Conservation (phyloP, 1,140 invertebrate genomes). For the Arion vulgaris region DNA sequence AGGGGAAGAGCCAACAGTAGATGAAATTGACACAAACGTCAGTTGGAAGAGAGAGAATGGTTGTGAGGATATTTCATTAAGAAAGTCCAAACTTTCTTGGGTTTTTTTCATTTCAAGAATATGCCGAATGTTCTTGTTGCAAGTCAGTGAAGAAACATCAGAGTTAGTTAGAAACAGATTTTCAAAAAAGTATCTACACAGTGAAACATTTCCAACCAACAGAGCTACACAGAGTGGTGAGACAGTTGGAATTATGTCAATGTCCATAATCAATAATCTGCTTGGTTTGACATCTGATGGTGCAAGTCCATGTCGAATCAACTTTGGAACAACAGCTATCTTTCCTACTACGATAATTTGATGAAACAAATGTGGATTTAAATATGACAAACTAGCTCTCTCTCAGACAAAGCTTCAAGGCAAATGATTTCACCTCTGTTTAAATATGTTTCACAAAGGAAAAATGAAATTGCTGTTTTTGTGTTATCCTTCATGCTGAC, state of each 20-base stretch:
- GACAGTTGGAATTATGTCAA: background rate
- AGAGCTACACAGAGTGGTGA: background rate
- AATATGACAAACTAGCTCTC: background rate
- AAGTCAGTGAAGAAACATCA: background rate
- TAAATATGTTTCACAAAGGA: background rate
- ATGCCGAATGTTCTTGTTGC: background rate
- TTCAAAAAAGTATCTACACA: background rate
- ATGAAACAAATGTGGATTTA: background rate
- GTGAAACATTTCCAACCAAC: background rate
- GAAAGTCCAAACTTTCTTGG: background rate
- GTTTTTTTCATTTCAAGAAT: background rate
- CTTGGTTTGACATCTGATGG: background rate
- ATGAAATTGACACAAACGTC: background rate
- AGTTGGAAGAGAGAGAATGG: background rate
- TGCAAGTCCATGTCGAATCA: background rate
- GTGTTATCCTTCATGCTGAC: background rate
- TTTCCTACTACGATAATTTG: background rate
- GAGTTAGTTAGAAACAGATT: constrained; percentile 7
- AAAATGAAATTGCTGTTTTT: background rate
- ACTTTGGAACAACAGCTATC: background rate
- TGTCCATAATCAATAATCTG: background rate
- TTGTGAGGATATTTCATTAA: background rate
- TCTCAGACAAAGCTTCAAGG: background rate
- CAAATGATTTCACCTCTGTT: background rate
- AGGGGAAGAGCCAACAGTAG: background rate